These are phyloP conservation scores for Distichodus sexfasciatus DNA, from an alignment of 2,797 vertebrate species.

Conservation along the genomic window DNA sequence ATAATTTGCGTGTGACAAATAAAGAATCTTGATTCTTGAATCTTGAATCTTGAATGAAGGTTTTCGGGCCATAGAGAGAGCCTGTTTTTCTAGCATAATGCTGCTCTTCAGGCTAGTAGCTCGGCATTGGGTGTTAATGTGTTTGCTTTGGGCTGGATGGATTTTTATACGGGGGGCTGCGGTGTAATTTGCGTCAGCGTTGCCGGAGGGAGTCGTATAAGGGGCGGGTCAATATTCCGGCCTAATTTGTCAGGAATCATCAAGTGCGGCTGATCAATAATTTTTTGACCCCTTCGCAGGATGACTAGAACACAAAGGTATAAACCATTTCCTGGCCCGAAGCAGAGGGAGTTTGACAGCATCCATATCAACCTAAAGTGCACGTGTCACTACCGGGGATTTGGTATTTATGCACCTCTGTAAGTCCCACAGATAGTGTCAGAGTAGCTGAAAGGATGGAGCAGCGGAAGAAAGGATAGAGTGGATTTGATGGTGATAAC, in stretches of 20 bases:
- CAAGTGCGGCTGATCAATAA: conserved; percentile 67
- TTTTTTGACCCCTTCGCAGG: conserved; percentile 65
- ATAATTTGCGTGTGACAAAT: no score
- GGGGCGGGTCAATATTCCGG: conserved; percentile 60
- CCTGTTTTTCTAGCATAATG: background rate
- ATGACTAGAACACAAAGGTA: conserved; percentile 54
- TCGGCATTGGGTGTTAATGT: conserved; percentile 8
- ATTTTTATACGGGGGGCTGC: conserved; percentile 59
- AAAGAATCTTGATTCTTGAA: no score
- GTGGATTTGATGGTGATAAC: conserved; percentile 68
- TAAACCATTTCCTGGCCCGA: conserved; percentile 52
- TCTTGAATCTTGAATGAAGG: no score
- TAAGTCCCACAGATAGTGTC: conserved; percentile 67
- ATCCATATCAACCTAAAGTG: conserved; percentile 59
- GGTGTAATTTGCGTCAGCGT: conserved; percentile 59
- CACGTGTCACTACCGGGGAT: conserved; percentile 60
- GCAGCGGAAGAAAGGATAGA: conserved; percentile 55
- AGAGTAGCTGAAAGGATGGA: conserved; percentile 63
- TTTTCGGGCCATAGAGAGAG: background rate
- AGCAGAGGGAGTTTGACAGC: conserved; percentile 51
- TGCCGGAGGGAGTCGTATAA: conserved; percentile 59
- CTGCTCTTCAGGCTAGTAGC: background rate
- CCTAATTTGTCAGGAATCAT: conserved; percentile 69
- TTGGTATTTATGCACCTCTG: conserved; percentile 67
- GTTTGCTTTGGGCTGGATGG: conserved; percentile 40